Percentiles rank a stretch among this genome's conserved stretches.
Evolutionary conservation across 2,113 vertebrate genomes (phyloP).

Genomic region (Theropithecus gelada): DNA sequence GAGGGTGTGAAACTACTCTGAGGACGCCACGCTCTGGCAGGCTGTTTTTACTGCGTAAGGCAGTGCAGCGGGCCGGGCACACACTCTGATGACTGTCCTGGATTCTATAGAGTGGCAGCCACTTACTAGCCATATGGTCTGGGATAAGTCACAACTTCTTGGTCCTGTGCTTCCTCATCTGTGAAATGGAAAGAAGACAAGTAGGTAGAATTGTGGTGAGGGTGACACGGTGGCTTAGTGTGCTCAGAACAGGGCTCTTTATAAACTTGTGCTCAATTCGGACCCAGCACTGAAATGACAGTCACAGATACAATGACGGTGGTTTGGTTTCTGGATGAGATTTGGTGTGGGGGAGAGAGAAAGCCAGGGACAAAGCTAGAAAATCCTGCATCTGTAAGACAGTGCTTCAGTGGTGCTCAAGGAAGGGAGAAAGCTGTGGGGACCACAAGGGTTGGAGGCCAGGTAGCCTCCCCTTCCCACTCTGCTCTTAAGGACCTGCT

Average conservation of each 20-base stretch:
- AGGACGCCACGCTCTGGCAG: background rate
- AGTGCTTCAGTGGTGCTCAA: background rate
- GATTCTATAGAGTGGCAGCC: rapidly evolving
- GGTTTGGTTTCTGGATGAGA: background rate
- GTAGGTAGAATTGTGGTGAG: background rate
- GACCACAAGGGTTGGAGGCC: background rate
- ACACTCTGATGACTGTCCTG: rapidly evolving
- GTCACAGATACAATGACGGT: background rate
- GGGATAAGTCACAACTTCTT: background rate
- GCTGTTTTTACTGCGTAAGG: rapidly evolving
- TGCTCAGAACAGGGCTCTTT: background rate
- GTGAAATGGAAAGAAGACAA: background rate
- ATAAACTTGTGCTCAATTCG: background rate
- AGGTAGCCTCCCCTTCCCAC: background rate
- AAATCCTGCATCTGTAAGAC: no score
- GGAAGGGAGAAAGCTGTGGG: background rate
- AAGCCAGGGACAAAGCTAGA: background rate
- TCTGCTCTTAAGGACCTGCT: background rate
- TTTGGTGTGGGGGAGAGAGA: background rate
- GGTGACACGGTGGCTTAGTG: background rate
- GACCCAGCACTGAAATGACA: background rate
- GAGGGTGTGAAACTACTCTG: background rate
- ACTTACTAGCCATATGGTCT: background rate
- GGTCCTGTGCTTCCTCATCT: background rate
- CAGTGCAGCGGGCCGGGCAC: background rate